Percentiles rank a stretch among this genome's conserved stretches.
Conservation (phyloP, 2,113 vertebrate species). For the Pollimyrus isidori region DNA sequence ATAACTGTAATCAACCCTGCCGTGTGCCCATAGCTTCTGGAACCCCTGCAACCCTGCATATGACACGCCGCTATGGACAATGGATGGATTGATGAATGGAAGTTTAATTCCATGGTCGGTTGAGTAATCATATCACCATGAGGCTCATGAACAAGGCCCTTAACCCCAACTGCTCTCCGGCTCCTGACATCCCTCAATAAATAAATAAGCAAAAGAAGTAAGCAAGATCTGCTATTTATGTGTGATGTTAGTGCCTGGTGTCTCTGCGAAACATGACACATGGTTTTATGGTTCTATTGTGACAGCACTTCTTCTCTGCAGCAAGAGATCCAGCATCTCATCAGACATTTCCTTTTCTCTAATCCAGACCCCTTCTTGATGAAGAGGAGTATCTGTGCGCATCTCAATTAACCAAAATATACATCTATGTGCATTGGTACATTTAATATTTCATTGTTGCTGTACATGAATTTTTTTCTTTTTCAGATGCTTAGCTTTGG, state of each 20-base stretch:
- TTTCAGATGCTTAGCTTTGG: not conserved
- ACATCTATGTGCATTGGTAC: not conserved
- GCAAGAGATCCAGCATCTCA: not conserved
- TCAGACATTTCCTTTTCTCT: not conserved
- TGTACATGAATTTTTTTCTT: not conserved
- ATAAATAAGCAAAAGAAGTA: not conserved
- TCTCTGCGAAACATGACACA: not conserved
- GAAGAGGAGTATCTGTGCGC: not conserved
- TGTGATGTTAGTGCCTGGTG: not conserved
- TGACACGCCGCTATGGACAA: not conserved
- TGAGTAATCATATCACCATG: not conserved
- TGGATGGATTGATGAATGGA: not conserved
- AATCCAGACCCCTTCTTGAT: not conserved
- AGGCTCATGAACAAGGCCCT: not conserved
- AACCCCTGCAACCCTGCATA: not conserved
- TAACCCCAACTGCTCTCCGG: not conserved
- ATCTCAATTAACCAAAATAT: not conserved
- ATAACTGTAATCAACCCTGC: not conserved
- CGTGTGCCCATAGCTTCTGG: not conserved
- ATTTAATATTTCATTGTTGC: not conserved
- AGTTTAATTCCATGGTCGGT: not conserved
- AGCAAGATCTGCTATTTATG: not conserved
- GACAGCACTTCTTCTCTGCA: not conserved
- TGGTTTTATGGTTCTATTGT: not conserved
- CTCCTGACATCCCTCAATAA: not conserved